Evolutionary conservation across 2,888 invertebrate species (phyloP), one percentile per base, ranked within the genome.

Genomic region (Yponomeuta malinellus): DNA sequence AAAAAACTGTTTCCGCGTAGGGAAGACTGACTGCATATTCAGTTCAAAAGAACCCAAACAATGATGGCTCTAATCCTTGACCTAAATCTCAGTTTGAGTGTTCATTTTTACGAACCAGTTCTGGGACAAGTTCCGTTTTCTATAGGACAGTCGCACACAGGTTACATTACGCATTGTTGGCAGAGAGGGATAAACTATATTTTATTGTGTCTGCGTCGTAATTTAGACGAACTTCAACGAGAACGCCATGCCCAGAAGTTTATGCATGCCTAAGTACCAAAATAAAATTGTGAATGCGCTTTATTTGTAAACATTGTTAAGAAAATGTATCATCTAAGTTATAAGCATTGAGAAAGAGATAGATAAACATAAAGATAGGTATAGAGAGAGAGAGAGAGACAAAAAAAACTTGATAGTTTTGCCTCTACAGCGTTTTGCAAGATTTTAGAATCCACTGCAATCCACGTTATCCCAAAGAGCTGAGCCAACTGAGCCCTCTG

Each of bases 121-220:
- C n/a, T 67, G 31, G 70, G 71, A 74, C 74, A 63, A 69, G 75
- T 74, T 74, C 74, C 71, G 74, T 75, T 75, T 76, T 73, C 74
- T 71, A 74, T 75, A 72, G 68, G 70, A 74, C 76, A 78, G 81
- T 86, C 87, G 77, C 86, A 86, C 83, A 86, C 85, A 85, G 87
- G 84, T 87, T 84, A 85, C 87, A 70, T 63, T 63, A n/a, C 43
- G 23, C 23, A 52, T 29, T 69, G 68, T 69, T 31, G 67, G 2
- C 2, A 43, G 10, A 64, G 10, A 29, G 29, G 4, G 29, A 64
- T 23, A 64, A 6, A 64, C 64, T n/a, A 8, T 64, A 10, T 64
- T 64, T 59, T 15, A 15, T 59, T 15, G 12, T 59, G 52, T 15
- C 52, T 8, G 52, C 10, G 3, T 59, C 52, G 15, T 52, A 52